Evolutionary conservation across 2,888 invertebrate species (phyloP).

Genomic region (Anoplius nigerrimus): DNA sequence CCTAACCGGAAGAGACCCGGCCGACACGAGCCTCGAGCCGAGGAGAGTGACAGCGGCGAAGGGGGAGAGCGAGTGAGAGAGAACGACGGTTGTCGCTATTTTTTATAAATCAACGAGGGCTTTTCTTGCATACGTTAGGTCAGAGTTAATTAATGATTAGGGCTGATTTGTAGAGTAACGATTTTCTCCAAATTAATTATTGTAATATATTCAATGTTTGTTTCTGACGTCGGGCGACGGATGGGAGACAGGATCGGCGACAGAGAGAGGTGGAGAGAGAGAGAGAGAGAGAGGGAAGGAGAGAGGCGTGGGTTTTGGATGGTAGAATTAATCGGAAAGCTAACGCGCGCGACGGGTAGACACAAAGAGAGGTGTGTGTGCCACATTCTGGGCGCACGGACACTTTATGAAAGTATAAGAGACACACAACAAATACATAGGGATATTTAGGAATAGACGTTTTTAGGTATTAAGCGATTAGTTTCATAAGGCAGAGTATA

Average conservation of each 20-base stretch:
- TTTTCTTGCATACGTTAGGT: slow-evolving; percentile 19
- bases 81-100: slow-evolving; percentile 2
- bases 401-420: slow-evolving; percentile 15
- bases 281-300: neutral
- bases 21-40: too few relatives aligned
- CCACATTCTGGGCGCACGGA: neutral
- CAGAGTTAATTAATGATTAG: slow-evolving; percentile 8
- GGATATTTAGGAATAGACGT: slow-evolving; percentile 33
- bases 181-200: slow-evolving; percentile 50
- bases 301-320: neutral
- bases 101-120: slow-evolving; percentile 15
- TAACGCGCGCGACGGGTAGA: neutral
- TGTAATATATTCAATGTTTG: slow-evolving; percentile 52
- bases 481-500: slow-evolving; percentile 42
- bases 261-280: neutral
- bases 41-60: neutral
- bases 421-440: slow-evolving; percentile 36
- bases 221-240: slow-evolving; percentile 12
- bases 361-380: slow-evolving; percentile 8
- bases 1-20: too few relatives aligned
- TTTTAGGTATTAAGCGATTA: slow-evolving; percentile 43
- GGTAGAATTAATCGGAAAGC: too few relatives aligned
- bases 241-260: too few relatives aligned
- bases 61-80: neutral
- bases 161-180: slow-evolving; percentile 22